These are phyloP conservation scores for Lanius collurio DNA, from an alignment of 2,113 vertebrate species.

Conservation along the genomic window DNA sequence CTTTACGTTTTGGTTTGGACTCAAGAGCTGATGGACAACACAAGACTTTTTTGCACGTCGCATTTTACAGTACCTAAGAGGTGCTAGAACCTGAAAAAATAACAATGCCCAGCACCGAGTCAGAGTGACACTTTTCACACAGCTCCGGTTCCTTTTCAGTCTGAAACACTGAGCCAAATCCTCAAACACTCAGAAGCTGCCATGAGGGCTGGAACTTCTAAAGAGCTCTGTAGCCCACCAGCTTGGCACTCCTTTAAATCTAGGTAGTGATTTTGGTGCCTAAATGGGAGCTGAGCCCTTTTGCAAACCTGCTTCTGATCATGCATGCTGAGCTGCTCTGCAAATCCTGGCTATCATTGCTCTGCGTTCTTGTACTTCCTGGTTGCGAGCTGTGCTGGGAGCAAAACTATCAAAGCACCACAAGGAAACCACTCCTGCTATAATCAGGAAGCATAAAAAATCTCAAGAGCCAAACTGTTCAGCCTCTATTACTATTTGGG, in stretches of 20 bases:
- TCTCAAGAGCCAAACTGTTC: slow-evolving; percentile 40
- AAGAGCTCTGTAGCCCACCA: neutral
- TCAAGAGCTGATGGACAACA: neutral
- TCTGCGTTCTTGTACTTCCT: slow-evolving; percentile 55
- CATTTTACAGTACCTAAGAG: neutral
- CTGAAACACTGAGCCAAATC: neutral
- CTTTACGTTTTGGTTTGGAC: neutral
- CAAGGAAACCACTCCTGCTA: slow-evolving; percentile 58
- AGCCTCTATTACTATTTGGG: neutral
- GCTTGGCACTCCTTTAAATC: slow-evolving; percentile 7
- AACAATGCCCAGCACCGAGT: neutral
- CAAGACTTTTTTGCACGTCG: neutral
- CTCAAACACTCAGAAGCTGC: neutral
- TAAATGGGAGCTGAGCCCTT: slow-evolving; percentile 46
- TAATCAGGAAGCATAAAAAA: slow-evolving; percentile 59
- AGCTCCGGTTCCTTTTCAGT: neutral
- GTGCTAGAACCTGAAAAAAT: neutral
- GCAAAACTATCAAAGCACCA: slow-evolving; percentile 62
- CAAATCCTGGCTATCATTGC: slow-evolving; percentile 49
- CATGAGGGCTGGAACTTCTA: neutral
- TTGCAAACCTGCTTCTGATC: slow-evolving; percentile 16
- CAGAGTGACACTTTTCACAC: neutral
- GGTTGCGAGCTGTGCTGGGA: slow-evolving; percentile 51
- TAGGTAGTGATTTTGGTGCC: slow-evolving; percentile 4
- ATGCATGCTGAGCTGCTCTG: slow-evolving; percentile 48